Conservation (phyloP, 1,140 invertebrate species). For the Mactra quadrangularis region DNA sequence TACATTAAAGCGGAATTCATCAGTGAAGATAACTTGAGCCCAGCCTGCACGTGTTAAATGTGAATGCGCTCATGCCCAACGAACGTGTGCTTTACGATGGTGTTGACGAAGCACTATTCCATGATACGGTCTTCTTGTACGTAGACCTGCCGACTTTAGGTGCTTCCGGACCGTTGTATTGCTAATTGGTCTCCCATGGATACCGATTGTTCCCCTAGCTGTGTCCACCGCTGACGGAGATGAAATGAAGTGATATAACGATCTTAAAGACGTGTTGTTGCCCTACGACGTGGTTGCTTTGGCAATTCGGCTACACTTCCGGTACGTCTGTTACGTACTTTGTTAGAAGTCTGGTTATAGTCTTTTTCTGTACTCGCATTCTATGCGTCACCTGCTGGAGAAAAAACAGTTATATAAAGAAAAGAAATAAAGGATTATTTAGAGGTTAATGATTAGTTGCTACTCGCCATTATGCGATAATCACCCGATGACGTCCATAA, state of each 20-base stretch:
- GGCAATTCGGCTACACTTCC: too few species aligned
- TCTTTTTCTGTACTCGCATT: too few species aligned
- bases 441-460: too few species aligned
- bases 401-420: too few species aligned
- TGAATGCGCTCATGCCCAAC: neutral
- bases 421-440: too few species aligned
- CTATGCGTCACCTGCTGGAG: too few species aligned
- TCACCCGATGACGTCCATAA: too few species aligned
- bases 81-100: neutral
- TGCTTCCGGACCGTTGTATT: neutral
- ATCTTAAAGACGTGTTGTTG: neutral
- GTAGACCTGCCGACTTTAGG: neutral
- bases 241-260: too few species aligned
- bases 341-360: too few species aligned
- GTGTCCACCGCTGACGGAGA: neutral
- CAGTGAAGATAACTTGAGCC: constrained; percentile 1
- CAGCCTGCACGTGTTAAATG: neutral
- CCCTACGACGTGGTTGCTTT: too few species aligned
- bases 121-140: neutral
- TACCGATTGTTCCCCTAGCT: neutral
- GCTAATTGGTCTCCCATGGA: neutral
- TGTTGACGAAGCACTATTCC: constrained; percentile 1
- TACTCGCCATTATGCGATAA: too few species aligned
- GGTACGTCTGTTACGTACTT: too few species aligned
- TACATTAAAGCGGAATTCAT: constrained; percentile 8